Evolutionary conservation across 2,797 vertebrate species (phyloP), one percentile per base, ranked within the genome.

Genomic region (Linurgus olivaceus): DNA sequence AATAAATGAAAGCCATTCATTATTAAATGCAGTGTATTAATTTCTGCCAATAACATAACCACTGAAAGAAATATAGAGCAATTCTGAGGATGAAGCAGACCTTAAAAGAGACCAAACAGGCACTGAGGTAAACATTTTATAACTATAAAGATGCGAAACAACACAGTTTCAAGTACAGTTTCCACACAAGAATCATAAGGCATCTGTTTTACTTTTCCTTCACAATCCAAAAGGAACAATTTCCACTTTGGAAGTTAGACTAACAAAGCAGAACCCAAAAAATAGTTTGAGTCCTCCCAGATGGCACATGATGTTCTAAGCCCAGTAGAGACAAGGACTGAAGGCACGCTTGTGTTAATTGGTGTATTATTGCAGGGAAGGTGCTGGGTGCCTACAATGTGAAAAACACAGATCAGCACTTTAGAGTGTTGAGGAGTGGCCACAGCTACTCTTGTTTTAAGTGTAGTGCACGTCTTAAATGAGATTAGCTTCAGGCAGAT

Each of bases 251-350:
- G 31, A 84, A 71, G 10, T 55, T 57, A 26, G 24, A 73, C 33
- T 26, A 59, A 37, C 8, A 40, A 80, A 78, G 9, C 4, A 86
- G 65, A 83, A 57, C 14, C 13, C 15, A 59, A 67, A 24, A 59
- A 74, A 31, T 16, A 52, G 25, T 63, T 28, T 67, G n/a, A 74
- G 12, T 63, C 38, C 42, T 86, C 88, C 74, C 57, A 61, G 42
- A 58, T 2, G n/a, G 13, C 0, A 0, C 20, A 42, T 20, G 31
- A 37, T 48, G 2, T 45, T 31, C 20, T 78, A n/a, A 17, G 16
- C 28, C 28, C n/a, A 74, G 31, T 3, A 61, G 16, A 82, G 52
- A 35, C 15, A 38, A 87, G 26, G 17, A 66, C 16, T 33, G 23
- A 88, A 76, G n/a, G n/a, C 48, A 81, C 3, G 6, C 11, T 37